Conservation (phyloP, 2,888 invertebrate species). For the Lingula anatina region DNA sequence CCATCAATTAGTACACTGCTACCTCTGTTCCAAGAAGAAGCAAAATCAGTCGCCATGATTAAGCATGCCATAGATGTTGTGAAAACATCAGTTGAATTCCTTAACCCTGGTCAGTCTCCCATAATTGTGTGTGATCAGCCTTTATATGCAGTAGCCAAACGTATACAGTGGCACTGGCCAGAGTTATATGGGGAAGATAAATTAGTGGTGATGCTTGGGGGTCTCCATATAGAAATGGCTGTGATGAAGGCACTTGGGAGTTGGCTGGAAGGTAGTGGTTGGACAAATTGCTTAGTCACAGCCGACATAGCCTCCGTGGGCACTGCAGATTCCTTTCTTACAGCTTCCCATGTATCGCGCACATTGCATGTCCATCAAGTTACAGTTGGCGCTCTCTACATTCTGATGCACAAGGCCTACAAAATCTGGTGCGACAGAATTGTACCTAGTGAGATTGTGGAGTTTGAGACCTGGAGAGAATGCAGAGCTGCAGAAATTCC, state of each 20-base stretch:
- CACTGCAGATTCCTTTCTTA: conserved; percentile 9
- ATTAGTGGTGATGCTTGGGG: conserved; percentile 6
- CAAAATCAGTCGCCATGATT: conserved; percentile 8
- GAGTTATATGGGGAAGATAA: conserved; percentile 5
- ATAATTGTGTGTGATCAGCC: conserved; percentile 4
- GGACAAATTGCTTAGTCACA: neutral
- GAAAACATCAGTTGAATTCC: neutral
- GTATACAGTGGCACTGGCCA: conserved; percentile 7
- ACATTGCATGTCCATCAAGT: conserved; percentile 8
- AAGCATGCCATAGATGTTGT: conserved; percentile 8
- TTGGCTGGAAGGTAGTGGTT: conserved; percentile 6
- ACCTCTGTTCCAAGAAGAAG: conserved; percentile 1
- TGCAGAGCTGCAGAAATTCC: neutral
- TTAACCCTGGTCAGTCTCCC: conserved; percentile 5
- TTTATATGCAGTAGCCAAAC: conserved; percentile 4
- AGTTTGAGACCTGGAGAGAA: neutral
- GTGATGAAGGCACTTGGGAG: neutral
- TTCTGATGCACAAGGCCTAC: conserved; percentile 2
- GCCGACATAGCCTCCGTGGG: conserved; percentile 8
- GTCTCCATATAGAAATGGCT: conserved; percentile 8
- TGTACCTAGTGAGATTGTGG: neutral
- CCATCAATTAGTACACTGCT: neutral
- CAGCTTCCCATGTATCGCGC: conserved; percentile 5
- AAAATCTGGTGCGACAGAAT: neutral
- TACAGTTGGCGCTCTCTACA: conserved; percentile 4